A percentile compares a stretch with the other conserved stretches of the same genome.
phyloP scores from a whole-genome alignment of 2,113 vertebrate genomes.

The Trogon melanurus region DNA sequence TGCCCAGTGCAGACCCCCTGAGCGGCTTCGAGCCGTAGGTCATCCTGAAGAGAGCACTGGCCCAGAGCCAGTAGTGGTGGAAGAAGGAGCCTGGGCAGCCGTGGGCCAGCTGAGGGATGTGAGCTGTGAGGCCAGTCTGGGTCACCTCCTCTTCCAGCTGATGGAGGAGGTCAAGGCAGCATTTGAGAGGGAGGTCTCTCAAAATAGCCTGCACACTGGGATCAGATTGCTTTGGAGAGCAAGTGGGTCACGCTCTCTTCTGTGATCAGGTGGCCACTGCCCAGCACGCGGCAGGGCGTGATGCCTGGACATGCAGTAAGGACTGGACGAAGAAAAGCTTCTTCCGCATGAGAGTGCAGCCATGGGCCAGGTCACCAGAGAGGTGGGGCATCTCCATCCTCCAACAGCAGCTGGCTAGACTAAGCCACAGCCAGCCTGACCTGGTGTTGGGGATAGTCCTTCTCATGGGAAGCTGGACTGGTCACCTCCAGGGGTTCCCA shows the following conservation, averaged over 20 bases:
- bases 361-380: neutral
- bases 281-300: fast-evolving
- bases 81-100: neutral
- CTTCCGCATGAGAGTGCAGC: neutral
- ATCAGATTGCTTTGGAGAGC: neutral
- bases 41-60: neutral
- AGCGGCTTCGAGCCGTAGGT: neutral
- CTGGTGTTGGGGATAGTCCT: neutral
- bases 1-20: neutral
- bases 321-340: neutral
- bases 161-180: neutral
- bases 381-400: neutral
- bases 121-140: neutral
- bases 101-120: neutral
- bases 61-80: neutral
- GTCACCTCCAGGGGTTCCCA: neutral
- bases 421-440: neutral
- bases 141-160: neutral
- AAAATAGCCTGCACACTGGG: fast-evolving
- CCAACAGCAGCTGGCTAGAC: neutral
- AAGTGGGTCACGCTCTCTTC: neutral
- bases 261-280: neutral
- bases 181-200: neutral
- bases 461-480: neutral
- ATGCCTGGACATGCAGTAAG: neutral